Conservation (phyloP, 2,888 invertebrate genomes). For the Drosophila borealis region DNA sequence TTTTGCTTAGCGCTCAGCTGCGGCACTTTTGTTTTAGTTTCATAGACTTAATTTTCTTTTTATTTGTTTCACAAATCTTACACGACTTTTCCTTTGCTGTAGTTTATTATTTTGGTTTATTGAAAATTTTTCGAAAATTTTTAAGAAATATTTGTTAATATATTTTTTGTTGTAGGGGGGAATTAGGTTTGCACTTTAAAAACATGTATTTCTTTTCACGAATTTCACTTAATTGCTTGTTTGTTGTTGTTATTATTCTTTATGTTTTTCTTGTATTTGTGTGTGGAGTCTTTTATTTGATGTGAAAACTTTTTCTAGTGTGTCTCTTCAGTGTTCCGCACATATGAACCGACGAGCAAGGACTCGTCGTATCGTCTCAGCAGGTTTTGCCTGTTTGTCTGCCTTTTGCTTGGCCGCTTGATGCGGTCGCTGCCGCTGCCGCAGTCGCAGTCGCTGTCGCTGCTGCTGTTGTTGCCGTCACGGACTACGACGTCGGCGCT, state of each 20-base stretch:
- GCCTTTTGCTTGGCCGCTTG: slow-evolving; percentile 78
- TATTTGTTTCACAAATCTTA: slow-evolving; percentile 42
- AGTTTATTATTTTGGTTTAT: slow-evolving; percentile 26
- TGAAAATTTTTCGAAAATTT: slow-evolving; percentile 50
- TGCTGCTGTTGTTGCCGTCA: slow-evolving; percentile 46
- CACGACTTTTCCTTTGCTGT: slow-evolving; percentile 34
- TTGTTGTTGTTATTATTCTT: slow-evolving; percentile 36
- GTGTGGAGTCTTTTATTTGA: slow-evolving; percentile 47
- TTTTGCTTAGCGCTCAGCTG: slow-evolving; percentile 63
- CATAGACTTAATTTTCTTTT: slow-evolving; percentile 15
- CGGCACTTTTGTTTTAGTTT: slow-evolving; percentile 70
- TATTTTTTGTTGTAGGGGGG: slow-evolving; percentile 17
- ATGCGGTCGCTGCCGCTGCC: slow-evolving; percentile 47
- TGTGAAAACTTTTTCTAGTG: slow-evolving; percentile 53
- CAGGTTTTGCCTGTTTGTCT: slow-evolving; percentile 84
- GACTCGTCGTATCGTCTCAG: slow-evolving; percentile 84
- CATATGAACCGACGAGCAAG: slow-evolving; percentile 84
- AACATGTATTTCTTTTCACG: slow-evolving; percentile 44
- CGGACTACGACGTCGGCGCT: slow-evolving; percentile 47
- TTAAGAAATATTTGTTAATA: slow-evolving; percentile 34
- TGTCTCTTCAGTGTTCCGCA: slow-evolving; percentile 76
- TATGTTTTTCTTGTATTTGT: slow-evolving; percentile 29
- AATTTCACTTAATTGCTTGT: slow-evolving; percentile 56
- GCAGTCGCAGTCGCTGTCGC: slow-evolving; percentile 29
- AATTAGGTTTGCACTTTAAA: slow-evolving; percentile 52